Base-by-base conservation (phyloP, 2,797 vertebrate species). In the Clarias pachynema region DNA sequence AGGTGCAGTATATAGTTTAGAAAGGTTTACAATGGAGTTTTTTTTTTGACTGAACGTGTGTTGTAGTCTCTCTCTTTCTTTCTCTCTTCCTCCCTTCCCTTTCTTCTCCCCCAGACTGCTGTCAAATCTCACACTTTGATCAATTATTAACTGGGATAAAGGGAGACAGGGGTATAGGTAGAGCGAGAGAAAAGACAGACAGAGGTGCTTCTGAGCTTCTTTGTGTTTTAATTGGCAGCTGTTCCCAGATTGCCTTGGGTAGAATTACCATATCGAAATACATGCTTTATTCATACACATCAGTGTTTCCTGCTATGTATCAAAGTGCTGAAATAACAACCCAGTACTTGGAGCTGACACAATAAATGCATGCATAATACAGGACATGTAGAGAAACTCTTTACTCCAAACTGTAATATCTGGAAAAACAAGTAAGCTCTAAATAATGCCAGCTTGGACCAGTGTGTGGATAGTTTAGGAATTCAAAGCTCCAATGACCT, bases 121-220 rank as follows among this genome's bases (percentile, higher is more conserved):
- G 92, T 93, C 93, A 95, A 94, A 95, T 94, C 92, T 16, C 85
- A 91, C 91, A 90, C 94, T 95, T 95, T 95, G 94, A 96, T 95
- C 92, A 95, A 94, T 95, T 95, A 95, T 95, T 94, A 92, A 94
- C 90, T 85, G 89, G 87, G 93, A 93, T 89, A 87, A 90, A 91
- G 89, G 73, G 87, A 92, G 91, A 92, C 89, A 63, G 91, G 84
- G 89, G 86, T 87, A 88, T 89, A 91, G 92, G 91, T n/a, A 86
- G 85, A n/a, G 53, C 60, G 75, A 82, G 60, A 73, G 66, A 56
- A 12, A 40, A 85, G 81, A 77, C 60, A 85, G 89, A 87, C 86
- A 85, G 90, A 93, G 90, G 92, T 91, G 91, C 90, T 87, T 90
- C 89, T 89, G 86, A 72, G 77, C 53, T 79, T 88, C 86, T 86